Evolutionary conservation across 2,888 invertebrate species (phyloP).

Genomic region (Prenolepis imparis): DNA sequence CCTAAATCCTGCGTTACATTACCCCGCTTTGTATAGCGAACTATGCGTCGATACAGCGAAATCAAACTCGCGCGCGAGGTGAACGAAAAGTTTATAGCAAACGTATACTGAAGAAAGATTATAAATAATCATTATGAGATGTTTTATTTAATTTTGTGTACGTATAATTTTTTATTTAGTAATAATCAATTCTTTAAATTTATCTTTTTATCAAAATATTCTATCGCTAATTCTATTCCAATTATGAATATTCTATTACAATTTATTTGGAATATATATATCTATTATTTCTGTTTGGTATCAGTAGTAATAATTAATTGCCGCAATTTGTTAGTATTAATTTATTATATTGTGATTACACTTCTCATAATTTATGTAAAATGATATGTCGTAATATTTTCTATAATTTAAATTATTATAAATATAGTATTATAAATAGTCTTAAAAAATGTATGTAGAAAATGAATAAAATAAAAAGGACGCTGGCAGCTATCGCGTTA

Average conservation of each 20-base stretch:
- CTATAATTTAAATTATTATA: neutral
- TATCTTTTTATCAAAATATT: neutral
- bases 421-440: neutral
- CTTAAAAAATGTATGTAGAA: neutral
- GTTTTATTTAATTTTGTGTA: neutral
- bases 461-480: slow-evolving; percentile 36
- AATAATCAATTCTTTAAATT: neutral
- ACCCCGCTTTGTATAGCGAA: slow-evolving; percentile 34
- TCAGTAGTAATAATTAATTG: neutral
- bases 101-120: slow-evolving; percentile 6
- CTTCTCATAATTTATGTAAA: neutral
- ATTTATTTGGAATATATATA: neutral
- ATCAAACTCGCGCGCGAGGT: slow-evolving; percentile 25
- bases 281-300: neutral
- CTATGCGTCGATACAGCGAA: slow-evolving; percentile 42
- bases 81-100: neutral
- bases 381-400: neutral
- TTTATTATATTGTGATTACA: slow-evolving; percentile 28
- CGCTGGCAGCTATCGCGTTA: slow-evolving; percentile 8
- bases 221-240: neutral
- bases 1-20: slow-evolving; percentile 47
- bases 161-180: neutral
- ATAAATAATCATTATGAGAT: neutral
- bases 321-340: neutral
- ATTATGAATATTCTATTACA: neutral